Evolutionary conservation across 2,888 invertebrate species (phyloP).

Genomic region (Macroteleia sp.): DNA sequence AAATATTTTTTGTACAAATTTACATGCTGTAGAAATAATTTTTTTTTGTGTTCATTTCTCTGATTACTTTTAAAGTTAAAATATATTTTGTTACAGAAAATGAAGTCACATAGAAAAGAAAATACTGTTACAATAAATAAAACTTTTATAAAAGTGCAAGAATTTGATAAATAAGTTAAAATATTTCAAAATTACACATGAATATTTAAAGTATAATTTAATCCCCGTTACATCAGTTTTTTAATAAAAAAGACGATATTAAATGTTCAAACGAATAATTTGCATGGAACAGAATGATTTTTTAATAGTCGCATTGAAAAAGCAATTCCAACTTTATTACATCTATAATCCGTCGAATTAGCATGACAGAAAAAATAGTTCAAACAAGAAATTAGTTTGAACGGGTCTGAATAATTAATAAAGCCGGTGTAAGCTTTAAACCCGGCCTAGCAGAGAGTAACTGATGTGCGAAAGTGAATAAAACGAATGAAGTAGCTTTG

Average conservation of each 20-base stretch:
- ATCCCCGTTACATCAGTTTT: too few relatives aligned
- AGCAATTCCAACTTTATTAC: slow-evolving; percentile 12
- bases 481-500: slow-evolving; percentile 79
- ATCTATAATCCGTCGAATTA: slow-evolving; percentile 25
- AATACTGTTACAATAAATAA: too few relatives aligned
- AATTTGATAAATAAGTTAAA: too few relatives aligned
- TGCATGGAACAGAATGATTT: slow-evolving; percentile 4
- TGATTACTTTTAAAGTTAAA: too few relatives aligned
- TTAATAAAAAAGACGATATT: background rate
- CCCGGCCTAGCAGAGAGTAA: slow-evolving; percentile 79
- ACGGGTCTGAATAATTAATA: slow-evolving; percentile 33
- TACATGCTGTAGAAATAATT: too few relatives aligned
- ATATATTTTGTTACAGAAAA: too few relatives aligned
- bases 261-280: background rate
- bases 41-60: too few relatives aligned
- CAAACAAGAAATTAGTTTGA: slow-evolving; percentile 25
- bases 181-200: too few relatives aligned
- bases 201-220: too few relatives aligned
- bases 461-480: slow-evolving; percentile 82
- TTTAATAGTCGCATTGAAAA: background rate
- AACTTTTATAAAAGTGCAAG: too few relatives aligned
- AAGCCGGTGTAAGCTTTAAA: slow-evolving; percentile 69
- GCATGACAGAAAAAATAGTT: slow-evolving; percentile 13
- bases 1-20: too few relatives aligned
- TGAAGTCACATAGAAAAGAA: too few relatives aligned